Evolutionary conservation across 2,113 vertebrate genomes (phyloP).

Genomic region (Manacus vitellinus): DNA sequence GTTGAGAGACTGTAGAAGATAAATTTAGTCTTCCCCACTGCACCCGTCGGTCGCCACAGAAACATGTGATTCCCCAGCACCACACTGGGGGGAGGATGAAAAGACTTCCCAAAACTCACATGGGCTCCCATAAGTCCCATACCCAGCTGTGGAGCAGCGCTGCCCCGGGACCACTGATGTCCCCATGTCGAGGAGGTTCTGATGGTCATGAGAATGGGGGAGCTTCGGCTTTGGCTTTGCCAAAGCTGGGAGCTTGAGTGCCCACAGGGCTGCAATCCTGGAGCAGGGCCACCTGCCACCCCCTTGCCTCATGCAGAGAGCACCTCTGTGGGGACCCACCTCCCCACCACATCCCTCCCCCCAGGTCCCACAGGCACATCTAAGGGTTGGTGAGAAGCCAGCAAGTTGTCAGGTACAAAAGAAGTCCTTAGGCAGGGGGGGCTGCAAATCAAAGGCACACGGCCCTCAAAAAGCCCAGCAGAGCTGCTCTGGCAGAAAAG

Average conservation of each 20-base stretch:
- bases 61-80: not conserved
- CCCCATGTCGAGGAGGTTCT: rapidly evolving
- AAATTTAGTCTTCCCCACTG: not conserved
- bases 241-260: rapidly evolving
- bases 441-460: not conserved
- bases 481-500: not conserved
- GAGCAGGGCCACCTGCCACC: not conserved
- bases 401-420: slow-evolving; percentile 11
- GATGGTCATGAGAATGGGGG: not conserved
- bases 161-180: not conserved
- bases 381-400: slow-evolving; percentile 23
- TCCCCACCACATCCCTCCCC: not conserved
- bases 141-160: not conserved
- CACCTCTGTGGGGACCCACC: not conserved
- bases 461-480: not conserved
- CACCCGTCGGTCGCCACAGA: not conserved
- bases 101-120: slow-evolving; percentile 45
- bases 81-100: rapidly evolving
- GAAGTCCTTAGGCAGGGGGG: not conserved
- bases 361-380: not conserved
- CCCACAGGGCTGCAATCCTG: rapidly evolving
- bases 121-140: not conserved
- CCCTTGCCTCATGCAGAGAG: rapidly evolving
- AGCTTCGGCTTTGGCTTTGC: not conserved
- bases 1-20: not conserved